phyloP scores from a whole-genome alignment of 2,888 invertebrate species.

The Rotaria magnacalcarata region DNA sequence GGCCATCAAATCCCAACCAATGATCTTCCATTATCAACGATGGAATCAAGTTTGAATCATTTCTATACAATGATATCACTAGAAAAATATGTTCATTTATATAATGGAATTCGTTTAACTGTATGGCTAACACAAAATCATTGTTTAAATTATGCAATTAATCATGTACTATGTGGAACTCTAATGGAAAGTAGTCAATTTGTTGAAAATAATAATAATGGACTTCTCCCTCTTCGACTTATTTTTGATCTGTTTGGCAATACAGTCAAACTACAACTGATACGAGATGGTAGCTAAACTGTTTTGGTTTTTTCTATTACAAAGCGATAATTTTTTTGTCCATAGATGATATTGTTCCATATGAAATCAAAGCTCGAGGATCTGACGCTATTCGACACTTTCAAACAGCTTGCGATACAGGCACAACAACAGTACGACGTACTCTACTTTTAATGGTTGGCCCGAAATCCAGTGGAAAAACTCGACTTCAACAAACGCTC shows the following conservation, averaged over 20 bases:
- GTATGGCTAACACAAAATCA: slow-evolving; percentile 39
- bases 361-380: slow-evolving; percentile 58
- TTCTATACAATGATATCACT: background rate
- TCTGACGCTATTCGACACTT: slow-evolving; percentile 56
- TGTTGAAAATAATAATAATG: background rate
- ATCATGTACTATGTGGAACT: slow-evolving; percentile 35
- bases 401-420: slow-evolving; percentile 56
- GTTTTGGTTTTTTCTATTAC: no score
- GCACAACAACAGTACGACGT: slow-evolving; percentile 56
- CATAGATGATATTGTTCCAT: slow-evolving; percentile 55
- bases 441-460: slow-evolving; percentile 59
- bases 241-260: slow-evolving; percentile 59
- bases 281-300: slow-evolving; percentile 53
- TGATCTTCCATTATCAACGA: slow-evolving; percentile 9
- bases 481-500: slow-evolving; percentile 55
- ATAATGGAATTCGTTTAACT: slow-evolving; percentile 36
- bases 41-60: background rate
- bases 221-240: slow-evolving; percentile 40
- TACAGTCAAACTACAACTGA: slow-evolving; percentile 53
- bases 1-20: background rate
- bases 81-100: slow-evolving; percentile 27
- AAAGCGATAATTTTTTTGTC: background rate
- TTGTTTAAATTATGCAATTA: slow-evolving; percentile 40
- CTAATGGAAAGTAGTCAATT: slow-evolving; percentile 34
- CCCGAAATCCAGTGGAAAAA: slow-evolving; percentile 57